A percentile compares a stretch with the other conserved stretches of the same genome.
Evolutionary conservation across 2,113 vertebrate genomes (phyloP).

Genomic region (Anguilla japonica): DNA sequence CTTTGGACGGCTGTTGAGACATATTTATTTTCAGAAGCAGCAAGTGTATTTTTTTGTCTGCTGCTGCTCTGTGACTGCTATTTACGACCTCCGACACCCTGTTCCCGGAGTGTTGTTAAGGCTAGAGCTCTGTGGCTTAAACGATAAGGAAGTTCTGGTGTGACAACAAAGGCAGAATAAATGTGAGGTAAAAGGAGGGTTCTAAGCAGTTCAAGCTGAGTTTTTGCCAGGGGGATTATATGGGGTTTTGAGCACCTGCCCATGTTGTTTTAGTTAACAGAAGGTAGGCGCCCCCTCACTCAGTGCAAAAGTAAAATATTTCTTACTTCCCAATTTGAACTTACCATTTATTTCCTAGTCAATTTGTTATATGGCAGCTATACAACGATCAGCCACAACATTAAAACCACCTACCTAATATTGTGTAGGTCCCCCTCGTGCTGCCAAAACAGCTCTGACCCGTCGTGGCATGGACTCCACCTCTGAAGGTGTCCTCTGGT

Average conservation of each 20-base stretch:
- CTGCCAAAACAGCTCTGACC: too few relatives aligned
- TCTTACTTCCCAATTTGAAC: background rate
- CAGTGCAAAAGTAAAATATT: background rate
- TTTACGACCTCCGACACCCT: background rate
- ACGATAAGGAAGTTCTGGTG: slow-evolving; percentile 8
- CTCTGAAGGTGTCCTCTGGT: too few relatives aligned
- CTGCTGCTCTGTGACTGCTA: background rate
- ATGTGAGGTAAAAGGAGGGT: background rate
- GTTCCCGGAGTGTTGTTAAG: background rate
- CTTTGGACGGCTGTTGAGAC: background rate
- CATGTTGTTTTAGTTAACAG: background rate
- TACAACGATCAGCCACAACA: too few relatives aligned
- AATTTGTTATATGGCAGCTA: background rate
- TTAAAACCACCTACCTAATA: too few relatives aligned
- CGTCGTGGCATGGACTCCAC: too few relatives aligned
- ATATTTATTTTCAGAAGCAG: slow-evolving; percentile 18
- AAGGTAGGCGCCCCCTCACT: background rate
- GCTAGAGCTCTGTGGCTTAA: background rate
- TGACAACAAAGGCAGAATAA: slow-evolving; percentile 5
- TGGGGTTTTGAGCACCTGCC: background rate
- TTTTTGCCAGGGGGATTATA: background rate
- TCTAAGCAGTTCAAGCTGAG: background rate
- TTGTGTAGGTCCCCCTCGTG: too few relatives aligned
- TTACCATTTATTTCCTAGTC: background rate
- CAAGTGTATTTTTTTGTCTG: slow-evolving; percentile 14